Base-by-base conservation (phyloP, 2,113 vertebrate genomes). In the Poecilia latipinna region DNA sequence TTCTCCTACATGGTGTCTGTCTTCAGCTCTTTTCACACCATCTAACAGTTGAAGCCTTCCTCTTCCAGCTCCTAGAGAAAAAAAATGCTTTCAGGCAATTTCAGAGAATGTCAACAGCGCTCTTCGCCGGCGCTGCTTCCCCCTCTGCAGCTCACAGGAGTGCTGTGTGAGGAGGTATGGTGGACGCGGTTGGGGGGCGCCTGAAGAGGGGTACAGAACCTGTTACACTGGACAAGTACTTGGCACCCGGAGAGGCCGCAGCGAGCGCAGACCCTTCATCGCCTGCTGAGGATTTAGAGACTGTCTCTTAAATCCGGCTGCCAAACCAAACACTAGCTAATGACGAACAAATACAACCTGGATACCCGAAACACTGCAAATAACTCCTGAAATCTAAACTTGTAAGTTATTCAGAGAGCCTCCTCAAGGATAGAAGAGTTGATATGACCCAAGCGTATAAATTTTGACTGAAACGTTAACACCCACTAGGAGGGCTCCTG, bases 81-180 rank as follows among this genome's bases (percentile, higher is more conserved):
- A 81, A 82, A 84, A 31, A 81, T 68, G 75, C 71, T 90, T 75
- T 65, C 57, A 83, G 83, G 83, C 85, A 84, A 80, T 92, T 90
- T 90, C 28, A 78, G 73, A 80, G 91, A 93, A 90, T 90, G 87
- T 89, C 83, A 90, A 78, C 86, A 91, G 79, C 79, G 66, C 84
- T 82, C 70, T 80, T 71, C 39, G 15, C n/a, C 42, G 10, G 2
- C 60, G 79, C 70, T 42, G 57, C 79, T 70, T 82, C 70, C 77
- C 51, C 26, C 60, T 13, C 86, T 61, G 79, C 82, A 78, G 69
- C 78, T 80, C 64, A 62, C 61, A 66, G 74, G 61, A 76, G 70
- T 39, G n/a, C 39, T 19, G 24, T 70, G 75, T 72, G 72, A 72
- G 74, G 54, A 69, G 76, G 67, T n/a, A 10, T 11, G 51, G 24